Conservation (phyloP, 1,140 invertebrate genomes). For the Philopotamus ludificatus region DNA sequence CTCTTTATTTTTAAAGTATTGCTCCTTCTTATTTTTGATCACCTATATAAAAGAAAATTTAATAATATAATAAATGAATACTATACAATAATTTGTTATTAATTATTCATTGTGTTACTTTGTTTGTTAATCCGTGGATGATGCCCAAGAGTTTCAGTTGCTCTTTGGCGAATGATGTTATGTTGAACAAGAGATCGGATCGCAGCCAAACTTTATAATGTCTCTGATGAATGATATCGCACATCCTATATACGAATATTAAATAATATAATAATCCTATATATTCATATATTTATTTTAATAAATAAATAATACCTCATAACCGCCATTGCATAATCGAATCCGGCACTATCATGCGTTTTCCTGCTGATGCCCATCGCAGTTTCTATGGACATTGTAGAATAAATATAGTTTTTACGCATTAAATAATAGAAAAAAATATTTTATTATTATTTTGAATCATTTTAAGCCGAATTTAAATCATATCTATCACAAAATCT, state of each 20-base stretch:
- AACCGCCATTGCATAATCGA: constrained; percentile 71
- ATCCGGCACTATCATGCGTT: constrained; percentile 63
- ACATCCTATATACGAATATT: constrained; percentile 58
- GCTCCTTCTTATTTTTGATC: constrained; percentile 60
- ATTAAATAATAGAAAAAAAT: background rate
- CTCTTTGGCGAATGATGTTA: constrained; percentile 58
- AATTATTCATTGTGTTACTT: constrained; percentile 45
- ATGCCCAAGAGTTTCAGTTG: constrained; percentile 62
- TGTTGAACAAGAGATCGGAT: constrained; percentile 62
- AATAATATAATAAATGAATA: too few species aligned
- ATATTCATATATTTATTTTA: constrained; percentile 5
- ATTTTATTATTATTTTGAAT: background rate
- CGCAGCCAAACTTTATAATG: constrained; percentile 63
- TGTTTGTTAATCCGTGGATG: constrained; percentile 64
- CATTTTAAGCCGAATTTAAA: too few species aligned
- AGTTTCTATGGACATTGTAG: constrained; percentile 56
- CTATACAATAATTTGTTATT: constrained; percentile 7
- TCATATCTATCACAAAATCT: too few species aligned
- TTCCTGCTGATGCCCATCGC: constrained; percentile 69
- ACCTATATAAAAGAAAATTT: constrained; percentile 54
- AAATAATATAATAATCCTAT: constrained; percentile 6
- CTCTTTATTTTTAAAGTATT: constrained; percentile 53
- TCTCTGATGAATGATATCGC: constrained; percentile 68
- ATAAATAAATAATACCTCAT: constrained; percentile 57
- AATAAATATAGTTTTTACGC: background rate